phyloP scores from a whole-genome alignment of 2,888 invertebrate genomes.

The Dolichomitus sp. region DNA sequence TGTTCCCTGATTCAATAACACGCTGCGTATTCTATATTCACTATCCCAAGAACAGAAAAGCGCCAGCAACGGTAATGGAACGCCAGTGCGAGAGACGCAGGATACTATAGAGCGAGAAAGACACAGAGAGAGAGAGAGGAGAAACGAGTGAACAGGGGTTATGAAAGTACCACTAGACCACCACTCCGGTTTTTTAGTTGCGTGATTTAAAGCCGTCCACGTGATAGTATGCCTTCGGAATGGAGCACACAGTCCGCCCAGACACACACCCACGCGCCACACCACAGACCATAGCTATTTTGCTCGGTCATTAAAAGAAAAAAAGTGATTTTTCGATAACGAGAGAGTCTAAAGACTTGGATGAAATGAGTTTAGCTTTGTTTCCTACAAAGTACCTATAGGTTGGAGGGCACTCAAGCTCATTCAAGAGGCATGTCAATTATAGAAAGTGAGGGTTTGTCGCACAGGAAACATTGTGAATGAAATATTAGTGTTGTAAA shows the following conservation, averaged over 20 bases:
- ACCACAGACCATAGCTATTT: background rate
- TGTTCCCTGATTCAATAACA: constrained; percentile 9
- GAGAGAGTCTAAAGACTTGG: constrained; percentile 4
- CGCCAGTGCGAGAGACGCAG: constrained; percentile 1
- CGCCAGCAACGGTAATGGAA: constrained; percentile 1
- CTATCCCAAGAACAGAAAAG: constrained; percentile 15
- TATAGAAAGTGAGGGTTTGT: background rate
- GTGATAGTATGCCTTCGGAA: constrained; percentile 61
- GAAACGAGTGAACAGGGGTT: constrained; percentile 45
- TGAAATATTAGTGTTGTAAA: background rate
- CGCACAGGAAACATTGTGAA: background rate
- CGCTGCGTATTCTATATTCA: constrained; percentile 24
- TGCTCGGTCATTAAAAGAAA: constrained; percentile 5
- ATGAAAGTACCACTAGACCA: too few species aligned
- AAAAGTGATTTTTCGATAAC: constrained; percentile 41
- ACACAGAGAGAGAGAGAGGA: constrained; percentile 16
- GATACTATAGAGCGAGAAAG: background rate
- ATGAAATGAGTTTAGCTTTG: constrained; percentile 17
- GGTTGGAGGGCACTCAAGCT: background rate
- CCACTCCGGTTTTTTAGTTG: too few species aligned
- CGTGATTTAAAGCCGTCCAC: constrained; percentile 64
- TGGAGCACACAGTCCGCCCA: constrained; percentile 55
- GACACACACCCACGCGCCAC: constrained; percentile 9
- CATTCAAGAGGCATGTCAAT: background rate
- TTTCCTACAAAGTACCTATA: constrained; percentile 1